Conservation (phyloP, 23 tunicate genomes). For the Ascidia mentula region DNA sequence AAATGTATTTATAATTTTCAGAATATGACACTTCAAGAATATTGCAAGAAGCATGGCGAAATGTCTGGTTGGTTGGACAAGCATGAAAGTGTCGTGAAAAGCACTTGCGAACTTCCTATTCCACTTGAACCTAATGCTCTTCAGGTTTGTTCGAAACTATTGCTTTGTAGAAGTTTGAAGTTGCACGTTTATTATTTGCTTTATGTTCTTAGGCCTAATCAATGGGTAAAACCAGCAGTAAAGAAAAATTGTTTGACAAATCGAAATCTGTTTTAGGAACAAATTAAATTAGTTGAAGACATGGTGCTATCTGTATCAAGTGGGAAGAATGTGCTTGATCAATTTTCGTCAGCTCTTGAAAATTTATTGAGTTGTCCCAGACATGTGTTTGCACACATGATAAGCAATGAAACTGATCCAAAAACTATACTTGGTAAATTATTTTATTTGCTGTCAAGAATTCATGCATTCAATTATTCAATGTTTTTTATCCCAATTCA, state of each 20-base stretch:
- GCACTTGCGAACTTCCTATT: conserved; percentile 16
- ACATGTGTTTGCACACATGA: background rate
- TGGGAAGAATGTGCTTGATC: background rate
- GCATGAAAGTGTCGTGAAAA: conserved; percentile 8
- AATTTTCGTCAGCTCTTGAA: background rate
- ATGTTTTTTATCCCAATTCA: background rate
- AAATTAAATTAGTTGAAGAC: conserved; percentile 25
- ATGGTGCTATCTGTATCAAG: conserved; percentile 16
- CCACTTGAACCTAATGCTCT: conserved; percentile 60
- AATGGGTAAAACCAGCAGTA: too few relatives aligned
- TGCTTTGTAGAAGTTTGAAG: background rate
- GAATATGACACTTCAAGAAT: background rate
- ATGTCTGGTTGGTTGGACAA: conserved; percentile 31
- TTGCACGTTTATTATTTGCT: background rate
- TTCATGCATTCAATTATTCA: background rate
- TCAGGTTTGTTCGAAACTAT: conserved; percentile 16
- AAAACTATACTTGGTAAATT: background rate
- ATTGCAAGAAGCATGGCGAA: background rate
- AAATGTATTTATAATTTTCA: too few relatives aligned
- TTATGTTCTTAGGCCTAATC: too few relatives aligned
- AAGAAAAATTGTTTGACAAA: too few relatives aligned
- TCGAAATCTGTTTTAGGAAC: conserved; percentile 20
- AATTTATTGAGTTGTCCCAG: background rate
- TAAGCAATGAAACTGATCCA: background rate
- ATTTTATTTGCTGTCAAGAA: too few relatives aligned